Conservation (phyloP, 2,113 vertebrate species). For the Lepisosteus oculatus region DNA sequence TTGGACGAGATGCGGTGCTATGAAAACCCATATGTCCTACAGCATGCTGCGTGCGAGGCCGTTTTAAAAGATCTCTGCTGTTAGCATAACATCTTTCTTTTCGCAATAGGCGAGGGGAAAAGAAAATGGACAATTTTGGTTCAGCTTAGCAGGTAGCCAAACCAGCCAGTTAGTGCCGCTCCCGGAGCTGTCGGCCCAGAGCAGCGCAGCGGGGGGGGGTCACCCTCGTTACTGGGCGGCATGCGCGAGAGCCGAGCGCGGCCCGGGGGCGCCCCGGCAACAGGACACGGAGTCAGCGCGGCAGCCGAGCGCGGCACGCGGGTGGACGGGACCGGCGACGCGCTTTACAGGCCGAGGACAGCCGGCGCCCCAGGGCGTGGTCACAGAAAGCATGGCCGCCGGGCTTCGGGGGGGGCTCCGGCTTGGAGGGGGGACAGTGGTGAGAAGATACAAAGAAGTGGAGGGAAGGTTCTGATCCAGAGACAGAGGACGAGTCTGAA, state of each 20-base stretch:
- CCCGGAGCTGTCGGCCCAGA: too few species aligned
- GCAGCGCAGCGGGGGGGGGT: too few species aligned
- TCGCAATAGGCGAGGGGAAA: neutral
- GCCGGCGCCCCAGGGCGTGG: conserved; percentile 64
- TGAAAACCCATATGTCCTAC: too few species aligned
- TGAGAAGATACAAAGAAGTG: conserved; percentile 77
- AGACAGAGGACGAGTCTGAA: conserved; percentile 84
- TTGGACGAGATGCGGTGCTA: too few species aligned
- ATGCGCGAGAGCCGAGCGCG: neutral
- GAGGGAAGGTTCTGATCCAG: conserved; percentile 80
- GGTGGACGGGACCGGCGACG: neutral
- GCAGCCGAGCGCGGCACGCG: neutral
- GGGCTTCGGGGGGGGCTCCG: conserved; percentile 73
- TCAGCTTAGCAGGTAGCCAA: too few species aligned
- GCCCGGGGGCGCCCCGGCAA: conserved; percentile 10
- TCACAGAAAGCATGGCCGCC: conserved; percentile 72
- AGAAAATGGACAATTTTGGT: neutral
- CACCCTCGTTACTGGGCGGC: too few species aligned
- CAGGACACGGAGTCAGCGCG: conserved; percentile 17
- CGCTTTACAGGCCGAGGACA: conserved; percentile 78
- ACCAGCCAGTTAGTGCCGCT: too few species aligned
- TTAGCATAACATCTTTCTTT: too few species aligned
- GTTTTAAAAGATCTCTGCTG: too few species aligned
- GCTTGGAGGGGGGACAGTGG: conserved; percentile 71
- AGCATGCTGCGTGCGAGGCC: too few species aligned